Evolutionary conservation across 2,888 invertebrate species (phyloP).

Genomic region (Hypsopygia costalis): DNA sequence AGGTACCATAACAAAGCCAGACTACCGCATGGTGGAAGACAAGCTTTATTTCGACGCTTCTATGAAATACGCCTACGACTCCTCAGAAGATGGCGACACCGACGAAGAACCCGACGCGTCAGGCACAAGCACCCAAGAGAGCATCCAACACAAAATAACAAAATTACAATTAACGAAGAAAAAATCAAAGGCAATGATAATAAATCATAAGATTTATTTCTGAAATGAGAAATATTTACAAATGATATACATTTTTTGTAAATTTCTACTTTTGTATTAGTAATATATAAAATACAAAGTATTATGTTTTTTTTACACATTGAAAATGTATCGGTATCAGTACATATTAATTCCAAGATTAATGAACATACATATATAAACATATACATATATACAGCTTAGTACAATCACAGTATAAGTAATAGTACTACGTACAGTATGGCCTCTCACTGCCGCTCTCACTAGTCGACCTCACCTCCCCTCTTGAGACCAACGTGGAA

Average conservation of each 20-base stretch:
- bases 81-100: constrained; percentile 19
- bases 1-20: constrained; percentile 60
- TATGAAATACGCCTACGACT: constrained; percentile 58
- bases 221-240: constrained; percentile 19
- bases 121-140: too few relatives aligned
- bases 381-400: too few relatives aligned
- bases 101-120: constrained; percentile 16
- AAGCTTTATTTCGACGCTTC: constrained; percentile 64
- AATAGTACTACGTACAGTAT: too few relatives aligned
- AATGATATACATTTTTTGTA: neutral
- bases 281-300: too few relatives aligned
- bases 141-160: constrained; percentile 26
- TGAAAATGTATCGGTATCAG: too few relatives aligned
- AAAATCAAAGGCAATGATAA: constrained; percentile 68
- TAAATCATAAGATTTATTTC: constrained; percentile 74
- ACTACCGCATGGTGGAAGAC: constrained; percentile 67
- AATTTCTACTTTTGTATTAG: neutral
- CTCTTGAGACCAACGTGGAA: too few relatives aligned
- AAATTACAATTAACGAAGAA: constrained; percentile 37
- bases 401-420: too few relatives aligned
- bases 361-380: too few relatives aligned
- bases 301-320: too few relatives aligned
- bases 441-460: too few relatives aligned
- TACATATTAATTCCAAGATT: too few relatives aligned
- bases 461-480: too few relatives aligned